phyloP scores from a whole-genome alignment of 1,140 invertebrate species.

The Drosophila lacertosa region DNA sequence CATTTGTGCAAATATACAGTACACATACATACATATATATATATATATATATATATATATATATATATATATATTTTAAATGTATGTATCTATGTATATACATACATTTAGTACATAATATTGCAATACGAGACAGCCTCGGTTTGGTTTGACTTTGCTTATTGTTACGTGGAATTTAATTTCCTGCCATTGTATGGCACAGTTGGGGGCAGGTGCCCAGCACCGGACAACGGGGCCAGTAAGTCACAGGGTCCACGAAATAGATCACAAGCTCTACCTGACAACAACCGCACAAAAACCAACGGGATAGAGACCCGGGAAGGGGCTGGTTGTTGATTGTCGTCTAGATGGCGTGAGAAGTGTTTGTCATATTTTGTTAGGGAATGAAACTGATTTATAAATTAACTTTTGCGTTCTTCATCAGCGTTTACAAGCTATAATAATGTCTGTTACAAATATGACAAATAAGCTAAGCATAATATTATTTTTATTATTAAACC shows the following conservation, averaged over 20 bases:
- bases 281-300: not conserved
- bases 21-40: not conserved
- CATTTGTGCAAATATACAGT: not conserved
- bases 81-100: not conserved
- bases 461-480: too few relatives aligned
- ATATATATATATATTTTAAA: too few relatives aligned
- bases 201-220: not conserved
- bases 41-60: not conserved
- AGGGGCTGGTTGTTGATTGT: too few relatives aligned
- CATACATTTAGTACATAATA: conserved; percentile 8
- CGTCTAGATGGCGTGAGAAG: not conserved
- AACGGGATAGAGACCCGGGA: not conserved
- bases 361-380: not conserved
- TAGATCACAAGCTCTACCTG: conserved; percentile 16
- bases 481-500: too few relatives aligned
- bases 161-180: conserved; percentile 67
- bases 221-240: not conserved
- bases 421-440: too few relatives aligned
- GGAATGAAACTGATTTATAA: not conserved
- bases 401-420: not conserved
- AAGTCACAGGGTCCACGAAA: conserved; percentile 14
- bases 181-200: conserved; percentile 52
- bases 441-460: too few relatives aligned
- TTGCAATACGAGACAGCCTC: conserved; percentile 2
- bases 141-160: conserved; percentile 14